Percentiles rank a stretch among this genome's conserved stretches.
Conservation (phyloP, 2,888 invertebrate species). For the Hemaris fuciformis region DNA sequence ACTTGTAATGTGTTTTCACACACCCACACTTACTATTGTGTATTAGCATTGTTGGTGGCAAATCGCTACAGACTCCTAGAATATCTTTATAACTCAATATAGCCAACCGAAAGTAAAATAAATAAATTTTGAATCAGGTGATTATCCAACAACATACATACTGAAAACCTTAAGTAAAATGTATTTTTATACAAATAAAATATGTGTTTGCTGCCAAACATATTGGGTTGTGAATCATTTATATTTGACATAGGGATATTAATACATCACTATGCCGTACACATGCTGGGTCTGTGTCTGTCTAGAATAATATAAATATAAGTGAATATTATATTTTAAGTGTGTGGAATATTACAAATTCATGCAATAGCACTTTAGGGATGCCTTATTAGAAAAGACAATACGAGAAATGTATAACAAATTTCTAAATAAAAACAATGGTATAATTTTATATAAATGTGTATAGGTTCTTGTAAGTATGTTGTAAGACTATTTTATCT, state of each 20-base stretch:
- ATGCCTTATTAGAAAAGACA: constrained; percentile 59
- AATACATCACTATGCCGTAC: background rate
- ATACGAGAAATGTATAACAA: constrained; percentile 32
- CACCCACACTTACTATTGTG: no score
- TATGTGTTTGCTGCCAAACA: no score
- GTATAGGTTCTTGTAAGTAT: constrained; percentile 16
- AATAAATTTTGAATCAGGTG: no score
- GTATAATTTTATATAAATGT: constrained; percentile 28
- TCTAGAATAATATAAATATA: background rate
- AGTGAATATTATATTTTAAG: constrained; percentile 10
- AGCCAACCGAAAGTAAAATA: no score
- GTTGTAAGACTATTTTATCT: background rate
- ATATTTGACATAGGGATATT: background rate
- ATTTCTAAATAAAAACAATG: constrained; percentile 16
- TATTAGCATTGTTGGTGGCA: no score
- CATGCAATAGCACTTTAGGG: constrained; percentile 28
- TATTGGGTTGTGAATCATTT: no score
- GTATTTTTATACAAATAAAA: no score
- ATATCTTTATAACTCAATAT: no score
- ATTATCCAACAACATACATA: no score
- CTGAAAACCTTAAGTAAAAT: no score
- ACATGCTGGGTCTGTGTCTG: background rate
- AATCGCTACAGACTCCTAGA: no score
- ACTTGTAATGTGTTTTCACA: no score
- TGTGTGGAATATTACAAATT: constrained; percentile 23